Base-by-base conservation (phyloP, 2,888 invertebrate species). In the Drosophila rellima region DNA sequence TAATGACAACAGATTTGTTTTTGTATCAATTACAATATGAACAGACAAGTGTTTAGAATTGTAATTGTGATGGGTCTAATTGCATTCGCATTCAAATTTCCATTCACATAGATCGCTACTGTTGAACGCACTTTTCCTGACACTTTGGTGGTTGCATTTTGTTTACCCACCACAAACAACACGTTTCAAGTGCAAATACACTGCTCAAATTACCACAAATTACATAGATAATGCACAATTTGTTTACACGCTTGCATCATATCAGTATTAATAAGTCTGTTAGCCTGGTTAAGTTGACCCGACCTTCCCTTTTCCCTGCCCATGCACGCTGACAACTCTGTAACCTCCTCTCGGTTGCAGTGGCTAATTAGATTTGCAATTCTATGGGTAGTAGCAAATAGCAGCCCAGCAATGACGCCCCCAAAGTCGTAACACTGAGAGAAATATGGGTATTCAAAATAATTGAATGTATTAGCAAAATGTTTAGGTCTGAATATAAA, bases 301-400 rank as follows among this genome's bases (percentile, higher is more conserved):
- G 39, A 31, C 26, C 7, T 33, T 55, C 31, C 37, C 48, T 17
- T 47, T 44, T 20, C 23, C 17, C 11, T 10, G n/a, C n/a, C n/a
- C 31, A 23, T 7, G 15, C 20, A 17, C 23, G 20, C 48, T 59
- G 39, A 31, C 54, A 42, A 31, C 15, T 42, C n/a, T 31, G 10
- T 42, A 31, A 18, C n/a, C 56, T 45, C 23, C 31, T 26, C 63
- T 35, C 29, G 15, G 29, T 44, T 55, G 62, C 67, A 70, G 60
- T 66, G 63, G 68, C 84, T 84, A 89, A 86, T 87, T 86, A 78
- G 88, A 89, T 87, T 79, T 87, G 80, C 74, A 81, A 79, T 85
- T 74, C 69, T 69, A 55, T 72, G 73, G 70, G 60, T 47, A 51
- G 60, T 47, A 51, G 67, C 74, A 59, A 67, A 65, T 33, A 72